phyloP scores from a whole-genome alignment of 2,113 vertebrate species.

The Falcunculus frontatus region DNA sequence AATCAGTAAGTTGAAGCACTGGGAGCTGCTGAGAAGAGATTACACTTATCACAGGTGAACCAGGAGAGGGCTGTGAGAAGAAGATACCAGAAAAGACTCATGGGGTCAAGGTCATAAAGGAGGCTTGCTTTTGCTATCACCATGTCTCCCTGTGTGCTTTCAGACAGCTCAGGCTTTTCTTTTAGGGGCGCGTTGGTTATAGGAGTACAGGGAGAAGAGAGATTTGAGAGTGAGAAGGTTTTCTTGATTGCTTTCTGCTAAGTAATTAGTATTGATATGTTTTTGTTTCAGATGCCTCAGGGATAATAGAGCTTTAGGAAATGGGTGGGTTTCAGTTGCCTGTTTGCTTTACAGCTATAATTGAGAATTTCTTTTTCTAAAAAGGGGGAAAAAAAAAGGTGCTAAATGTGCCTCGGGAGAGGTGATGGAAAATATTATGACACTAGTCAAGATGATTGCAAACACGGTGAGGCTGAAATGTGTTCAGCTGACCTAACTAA shows the following conservation, averaged over 20 bases:
- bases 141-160: not conserved
- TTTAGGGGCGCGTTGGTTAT: not conserved
- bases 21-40: constrained; percentile 47
- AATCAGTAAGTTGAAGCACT: constrained; percentile 31
- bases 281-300: constrained; percentile 43
- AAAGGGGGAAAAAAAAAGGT: constrained; percentile 43
- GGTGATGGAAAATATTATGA: constrained; percentile 74
- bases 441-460: constrained; percentile 69
- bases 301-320: constrained; percentile 46
- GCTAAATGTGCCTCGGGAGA: constrained; percentile 63
- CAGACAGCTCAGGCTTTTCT: not conserved
- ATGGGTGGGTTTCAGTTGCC: constrained; percentile 32
- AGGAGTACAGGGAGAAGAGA: not conserved
- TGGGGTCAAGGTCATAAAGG: constrained; percentile 15
- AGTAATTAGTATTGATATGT: constrained; percentile 47
- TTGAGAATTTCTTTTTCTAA: constrained; percentile 56
- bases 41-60: constrained; percentile 55
- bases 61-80: constrained; percentile 18
- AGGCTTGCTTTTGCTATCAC: not conserved
- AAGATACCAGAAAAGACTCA: constrained; percentile 36
- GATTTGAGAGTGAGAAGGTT: constrained; percentile 2
- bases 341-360: constrained; percentile 56
- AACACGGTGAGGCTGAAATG: constrained; percentile 49
- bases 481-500: constrained; percentile 48
- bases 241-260: constrained; percentile 35